Evolutionary conservation across 2,113 vertebrate species (phyloP), one percentile per base, ranked within the genome.

Genomic region (Dromiciops gliroides): DNA sequence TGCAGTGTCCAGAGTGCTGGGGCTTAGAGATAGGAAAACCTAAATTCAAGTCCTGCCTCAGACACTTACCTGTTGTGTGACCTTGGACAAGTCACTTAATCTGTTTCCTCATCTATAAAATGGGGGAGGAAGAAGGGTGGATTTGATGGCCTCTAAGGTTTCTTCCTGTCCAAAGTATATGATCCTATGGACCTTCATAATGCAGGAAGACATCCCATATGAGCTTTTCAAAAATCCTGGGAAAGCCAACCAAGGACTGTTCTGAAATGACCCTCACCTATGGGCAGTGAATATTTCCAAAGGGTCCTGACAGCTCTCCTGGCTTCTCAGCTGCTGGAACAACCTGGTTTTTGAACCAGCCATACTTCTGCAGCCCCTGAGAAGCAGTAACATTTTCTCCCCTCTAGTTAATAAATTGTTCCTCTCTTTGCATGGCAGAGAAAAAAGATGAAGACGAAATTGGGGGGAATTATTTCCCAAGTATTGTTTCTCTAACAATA

Each of bases 401-500:
- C 60, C 92, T 50, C 50, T 93, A 2, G 91, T 93, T 97, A 95
- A 98, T 97, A 95, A 97, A 95, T n/a, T 89, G 1, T 83, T 94
- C 96, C 95, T 97, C 95, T 96, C 90, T 49, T 23, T 94, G 24
- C 56, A 94, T 96, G 60, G 95, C 94, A 44, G 97, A 95, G 89
- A 97, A 97, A 75, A 83, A 93, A 96, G 94, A 95, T 4, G 91
- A 97, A 97, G 95, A 97, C 89, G 2, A 49, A 91, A 96, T 53
- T 67, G 23, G 96, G 96, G 97, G 96, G 95, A 98, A 98, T 98
- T 90, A 97, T 97, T 98, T 94, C 92, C 97, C 95, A 91, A 97
- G 95, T 95, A 98, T 98, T 98, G 98, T 98, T 98, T 98, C 95
- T 97, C 98, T 98, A 98, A 98, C 98, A 98, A 98, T 97, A 98